Percentiles rank a stretch among this genome's conserved stretches.
phyloP scores from a whole-genome alignment of 2,797 vertebrate genomes.

The Esox lucius region DNA sequence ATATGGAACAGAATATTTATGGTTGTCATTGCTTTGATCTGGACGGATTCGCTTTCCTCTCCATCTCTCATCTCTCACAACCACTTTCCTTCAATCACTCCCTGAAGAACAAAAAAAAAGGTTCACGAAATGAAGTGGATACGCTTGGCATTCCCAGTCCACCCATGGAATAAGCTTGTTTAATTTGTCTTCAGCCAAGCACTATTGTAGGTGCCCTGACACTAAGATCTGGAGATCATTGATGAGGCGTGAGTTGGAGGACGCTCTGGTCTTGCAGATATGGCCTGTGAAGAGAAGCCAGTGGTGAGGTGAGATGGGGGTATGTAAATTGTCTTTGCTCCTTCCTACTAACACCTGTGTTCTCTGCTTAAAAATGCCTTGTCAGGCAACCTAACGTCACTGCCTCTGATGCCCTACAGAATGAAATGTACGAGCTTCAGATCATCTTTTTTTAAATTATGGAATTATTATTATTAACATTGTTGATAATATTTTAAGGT shows the following conservation, averaged over 20 bases:
- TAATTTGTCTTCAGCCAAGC: background rate
- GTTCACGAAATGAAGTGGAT: conserved; percentile 8
- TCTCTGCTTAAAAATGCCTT: background rate
- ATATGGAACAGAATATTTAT: conserved; percentile 39
- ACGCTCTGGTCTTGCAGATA: background rate
- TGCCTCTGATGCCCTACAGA: background rate
- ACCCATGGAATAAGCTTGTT: background rate
- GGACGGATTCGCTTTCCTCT: conserved; percentile 23
- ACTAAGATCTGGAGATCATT: background rate
- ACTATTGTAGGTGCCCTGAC: background rate
- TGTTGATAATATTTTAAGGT: background rate
- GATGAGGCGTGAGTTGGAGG: background rate
- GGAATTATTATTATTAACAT: too few relatives aligned
- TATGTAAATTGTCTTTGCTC: background rate
- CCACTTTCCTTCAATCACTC: conserved; percentile 8
- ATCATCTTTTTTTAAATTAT: background rate
- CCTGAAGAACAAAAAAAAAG: background rate
- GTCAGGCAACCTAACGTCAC: background rate
- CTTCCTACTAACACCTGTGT: conserved; percentile 1
- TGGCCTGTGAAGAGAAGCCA: background rate
- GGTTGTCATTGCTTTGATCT: conserved; percentile 42
- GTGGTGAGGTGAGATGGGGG: background rate
- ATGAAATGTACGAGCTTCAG: background rate
- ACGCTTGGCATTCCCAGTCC: background rate
- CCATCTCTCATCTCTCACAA: conserved; percentile 27